Conservation (phyloP, 2,797 vertebrate species). For the Hapalemur alaotrensis region DNA sequence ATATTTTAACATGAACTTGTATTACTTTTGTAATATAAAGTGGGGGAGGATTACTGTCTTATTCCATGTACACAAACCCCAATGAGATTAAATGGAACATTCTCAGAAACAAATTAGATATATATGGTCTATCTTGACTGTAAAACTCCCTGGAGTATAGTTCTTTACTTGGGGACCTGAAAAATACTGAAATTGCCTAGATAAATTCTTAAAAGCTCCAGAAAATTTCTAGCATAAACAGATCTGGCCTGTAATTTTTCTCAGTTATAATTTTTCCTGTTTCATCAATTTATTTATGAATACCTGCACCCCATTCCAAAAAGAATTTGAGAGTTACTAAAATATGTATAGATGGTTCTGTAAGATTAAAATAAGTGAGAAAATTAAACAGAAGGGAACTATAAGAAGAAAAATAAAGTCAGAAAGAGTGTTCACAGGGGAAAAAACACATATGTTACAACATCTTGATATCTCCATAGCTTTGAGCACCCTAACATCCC, state of each 20-base stretch:
- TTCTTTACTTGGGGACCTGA: neutral
- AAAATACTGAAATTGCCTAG: neutral
- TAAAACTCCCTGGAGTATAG: neutral
- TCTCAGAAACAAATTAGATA: neutral
- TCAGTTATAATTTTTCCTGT: neutral
- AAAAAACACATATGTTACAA: neutral
- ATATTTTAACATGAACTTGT: neutral
- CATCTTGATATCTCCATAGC: neutral
- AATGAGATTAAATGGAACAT: neutral
- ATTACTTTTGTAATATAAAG: slow-evolving; percentile 30
- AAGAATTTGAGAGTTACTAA: neutral
- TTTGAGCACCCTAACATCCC: neutral
- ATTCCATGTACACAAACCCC: neutral
- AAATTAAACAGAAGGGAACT: neutral
- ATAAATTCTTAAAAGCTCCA: neutral
- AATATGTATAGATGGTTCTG: neutral
- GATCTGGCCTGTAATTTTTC: neutral
- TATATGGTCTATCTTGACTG: neutral
- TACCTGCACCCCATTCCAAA: neutral
- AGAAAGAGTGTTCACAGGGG: neutral
- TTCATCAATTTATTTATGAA: neutral
- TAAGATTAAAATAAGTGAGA: neutral
- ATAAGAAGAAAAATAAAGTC: neutral
- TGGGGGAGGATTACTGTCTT: neutral
- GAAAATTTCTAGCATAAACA: slow-evolving; percentile 8